Evolutionary conservation across 2,888 invertebrate genomes (phyloP), one percentile per base, ranked within the genome.

Genomic region (Caenorhabditis parvicauda): DNA sequence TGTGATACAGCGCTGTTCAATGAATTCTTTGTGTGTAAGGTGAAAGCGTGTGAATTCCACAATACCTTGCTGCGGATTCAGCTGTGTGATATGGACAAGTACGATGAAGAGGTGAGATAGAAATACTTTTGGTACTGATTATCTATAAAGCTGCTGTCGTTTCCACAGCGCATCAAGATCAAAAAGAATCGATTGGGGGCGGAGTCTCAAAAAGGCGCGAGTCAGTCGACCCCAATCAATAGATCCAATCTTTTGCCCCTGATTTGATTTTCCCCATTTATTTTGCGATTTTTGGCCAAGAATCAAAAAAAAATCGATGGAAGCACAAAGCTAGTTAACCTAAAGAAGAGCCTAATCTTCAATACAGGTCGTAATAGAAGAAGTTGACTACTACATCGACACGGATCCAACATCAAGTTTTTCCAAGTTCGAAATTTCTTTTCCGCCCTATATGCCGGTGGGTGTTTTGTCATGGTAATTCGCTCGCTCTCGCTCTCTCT

Each of bases 371-470:
- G 55, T 66, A 12, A 54, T 69, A 1, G 54, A 54, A 1, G 69
- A 69, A 47, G 61, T 61, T 48, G 66, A 66, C 35, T 64, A 64
- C 38, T 69, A 66, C 66, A 50, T 64, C 7, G 48, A 54, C 38
- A 50, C 57, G 17, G 51, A 57, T 41, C 56, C 59, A 21, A 62
- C 59, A 14, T 48, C 51, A 14, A 49, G 50, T 21, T 69, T 69
- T 48, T 56, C 54, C 6, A 56, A 69, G 21, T 62, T 64, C 24
- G 59, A 63, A 17, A 12, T 69, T 2, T 62, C 69, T 0, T 56
- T 64, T 24, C 61, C 54, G 17, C 47, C 59, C 7, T 57, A 43
- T 29, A 49, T 43, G 19, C 69, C 69, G 37, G 60, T 60, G 25
- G 22, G 41, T 29, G 21, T 24, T 43, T 17, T 5, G 5, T n/a